phyloP scores from a whole-genome alignment of 92 coral and sea anemone genomes.

The Porites divaricata region DNA sequence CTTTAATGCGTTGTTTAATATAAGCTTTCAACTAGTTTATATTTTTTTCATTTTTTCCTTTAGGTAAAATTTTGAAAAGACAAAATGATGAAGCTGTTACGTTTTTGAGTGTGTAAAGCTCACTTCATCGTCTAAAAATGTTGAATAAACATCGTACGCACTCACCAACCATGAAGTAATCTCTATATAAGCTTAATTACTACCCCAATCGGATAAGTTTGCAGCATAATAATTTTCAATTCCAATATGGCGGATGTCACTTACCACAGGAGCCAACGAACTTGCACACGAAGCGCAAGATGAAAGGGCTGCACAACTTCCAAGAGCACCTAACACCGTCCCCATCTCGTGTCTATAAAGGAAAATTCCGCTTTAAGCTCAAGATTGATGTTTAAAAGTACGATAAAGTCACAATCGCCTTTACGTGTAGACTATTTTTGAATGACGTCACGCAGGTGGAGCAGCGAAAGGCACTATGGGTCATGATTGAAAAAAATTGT shows the following conservation, averaged over 20 bases:
- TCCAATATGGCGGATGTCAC: slow-evolving; percentile 49
- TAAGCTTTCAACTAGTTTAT: too few species aligned
- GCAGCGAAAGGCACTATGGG: slow-evolving; percentile 9
- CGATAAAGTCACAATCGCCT: not conserved
- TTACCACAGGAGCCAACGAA: slow-evolving; percentile 90
- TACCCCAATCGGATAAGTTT: too few species aligned
- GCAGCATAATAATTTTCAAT: not conserved
- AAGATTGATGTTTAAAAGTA: not conserved
- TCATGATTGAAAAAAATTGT: too few species aligned
- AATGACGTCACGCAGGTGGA: not conserved
- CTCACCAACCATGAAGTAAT: too few species aligned
- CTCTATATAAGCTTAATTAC: too few species aligned
- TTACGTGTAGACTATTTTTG: not conserved
- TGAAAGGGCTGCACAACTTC: slow-evolving; percentile 89
- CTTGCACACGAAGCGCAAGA: slow-evolving; percentile 90
- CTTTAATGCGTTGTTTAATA: too few species aligned
- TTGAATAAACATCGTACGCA: too few species aligned
- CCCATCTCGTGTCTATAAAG: slow-evolving; percentile 62
- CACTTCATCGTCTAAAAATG: too few species aligned
- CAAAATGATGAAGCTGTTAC: too few species aligned
- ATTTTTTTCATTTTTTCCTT: too few species aligned
- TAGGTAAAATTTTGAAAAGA: too few species aligned
- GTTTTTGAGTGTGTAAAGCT: too few species aligned
- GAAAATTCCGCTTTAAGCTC: not conserved
- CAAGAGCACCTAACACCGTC: slow-evolving; percentile 86